Evolutionary conservation across 2,113 vertebrate genomes (phyloP), one percentile per base, ranked within the genome.

Genomic region (Chaenogobius annularis): DNA sequence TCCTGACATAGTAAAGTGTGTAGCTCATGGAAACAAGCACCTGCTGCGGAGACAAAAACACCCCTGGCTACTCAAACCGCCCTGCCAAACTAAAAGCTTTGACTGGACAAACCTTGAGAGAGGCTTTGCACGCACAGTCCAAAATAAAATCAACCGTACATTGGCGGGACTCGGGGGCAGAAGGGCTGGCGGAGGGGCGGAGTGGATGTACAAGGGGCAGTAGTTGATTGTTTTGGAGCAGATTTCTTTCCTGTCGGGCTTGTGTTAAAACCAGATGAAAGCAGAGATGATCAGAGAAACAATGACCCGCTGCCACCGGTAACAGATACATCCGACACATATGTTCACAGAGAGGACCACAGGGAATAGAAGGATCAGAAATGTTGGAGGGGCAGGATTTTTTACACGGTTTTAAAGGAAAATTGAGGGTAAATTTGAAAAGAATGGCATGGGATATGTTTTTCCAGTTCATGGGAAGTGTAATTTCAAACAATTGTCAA

Each of bases 251-350:
- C 82, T 90, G 83, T 79, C 81, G 78, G 84, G 83, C 67, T 10
- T 72, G 80, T 61, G 89, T 90, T 91, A 88, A 79, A 74, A 90
- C 78, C 52, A 94, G 92, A 95, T 95, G 93, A 95, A 94, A 95
- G 93, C 79, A 68, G 83, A 81, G 90, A 88, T 84, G 89, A 88
- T 86, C 87, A 89, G 92, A 86, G 81, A 70, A 69, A 84, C 56
- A 69, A 63, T 62, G 63, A 69, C 56, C 70, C 65, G 65, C 56
- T 72, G 64, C 72, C 78, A 71, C 64, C 20, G 1, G 66, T 48
- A 75, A 62, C 59, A 61, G 73, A 59, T 66, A 62, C 73, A 79
- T 74, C 63, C 66, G 12, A 13, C 22, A 58, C 10, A 9, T 26
- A 46, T 54, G 65, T 56, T 64, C 63, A 47, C 64, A 35, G 5